Conservation (phyloP, 2,113 vertebrate genomes). For the Dromas ardeola region DNA sequence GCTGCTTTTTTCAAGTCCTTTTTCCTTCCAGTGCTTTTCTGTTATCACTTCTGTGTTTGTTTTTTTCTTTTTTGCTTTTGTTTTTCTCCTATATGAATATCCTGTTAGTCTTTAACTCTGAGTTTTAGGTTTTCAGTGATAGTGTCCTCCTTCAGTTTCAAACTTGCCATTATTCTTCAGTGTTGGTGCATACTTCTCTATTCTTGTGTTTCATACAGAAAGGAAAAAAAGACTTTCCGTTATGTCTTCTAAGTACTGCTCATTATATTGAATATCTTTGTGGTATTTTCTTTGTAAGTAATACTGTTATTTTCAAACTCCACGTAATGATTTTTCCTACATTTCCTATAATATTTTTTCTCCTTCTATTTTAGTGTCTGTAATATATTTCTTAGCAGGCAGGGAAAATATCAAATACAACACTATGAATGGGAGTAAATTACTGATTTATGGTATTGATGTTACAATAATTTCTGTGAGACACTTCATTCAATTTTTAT, state of each 20-base stretch:
- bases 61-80: background rate
- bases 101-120: background rate
- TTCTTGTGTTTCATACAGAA: background rate
- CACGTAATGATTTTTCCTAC: background rate
- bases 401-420: background rate
- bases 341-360: background rate
- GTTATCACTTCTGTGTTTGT: background rate
- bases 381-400: background rate
- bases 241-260: background rate
- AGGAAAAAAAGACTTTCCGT: background rate
- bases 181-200: background rate
- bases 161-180: background rate
- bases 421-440: background rate
- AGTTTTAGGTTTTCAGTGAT: background rate
- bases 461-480: background rate
- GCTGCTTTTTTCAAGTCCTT: background rate
- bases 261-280: background rate
- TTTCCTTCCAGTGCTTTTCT: background rate
- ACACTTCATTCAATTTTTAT: background rate
- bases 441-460: background rate
- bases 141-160: background rate
- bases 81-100: background rate
- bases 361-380: background rate
- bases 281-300: background rate
- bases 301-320: background rate